A percentile compares a stretch with the other conserved stretches of the same genome.
Conservation (phyloP, 2,888 invertebrate genomes). For the Drosophila trichaetosa region DNA sequence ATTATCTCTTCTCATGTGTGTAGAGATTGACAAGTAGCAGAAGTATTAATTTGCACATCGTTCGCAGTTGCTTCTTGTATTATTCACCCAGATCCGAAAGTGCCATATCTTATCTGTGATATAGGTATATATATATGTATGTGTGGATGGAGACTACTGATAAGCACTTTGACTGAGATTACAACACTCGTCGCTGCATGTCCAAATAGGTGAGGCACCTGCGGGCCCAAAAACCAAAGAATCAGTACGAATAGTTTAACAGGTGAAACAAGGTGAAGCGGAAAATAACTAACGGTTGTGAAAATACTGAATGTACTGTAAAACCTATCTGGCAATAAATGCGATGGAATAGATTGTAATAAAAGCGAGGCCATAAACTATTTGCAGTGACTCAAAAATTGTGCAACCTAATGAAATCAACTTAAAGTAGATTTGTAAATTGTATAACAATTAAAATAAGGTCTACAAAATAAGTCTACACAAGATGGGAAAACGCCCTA, state of each 20-base stretch:
- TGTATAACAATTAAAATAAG: background rate
- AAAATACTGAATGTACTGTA: background rate
- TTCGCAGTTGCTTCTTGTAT: conserved; percentile 31
- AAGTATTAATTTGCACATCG: conserved; percentile 41
- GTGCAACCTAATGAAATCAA: background rate
- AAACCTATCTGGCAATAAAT: conserved; percentile 9
- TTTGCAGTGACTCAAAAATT: background rate
- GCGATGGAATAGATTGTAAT: conserved; percentile 1
- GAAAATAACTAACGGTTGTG: conserved; percentile 17
- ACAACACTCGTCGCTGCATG: conserved; percentile 38
- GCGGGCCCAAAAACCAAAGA: conserved; percentile 21
- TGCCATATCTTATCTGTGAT: conserved; percentile 59
- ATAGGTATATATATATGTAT: conserved; percentile 38
- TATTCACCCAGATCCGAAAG: conserved; percentile 58
- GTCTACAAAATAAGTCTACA: conserved; percentile 24
- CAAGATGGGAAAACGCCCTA: conserved; percentile 18
- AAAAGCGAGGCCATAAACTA: background rate
- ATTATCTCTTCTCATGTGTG: background rate
- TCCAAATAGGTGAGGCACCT: conserved; percentile 60
- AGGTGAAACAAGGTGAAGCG: conserved; percentile 78
- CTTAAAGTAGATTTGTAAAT: background rate
- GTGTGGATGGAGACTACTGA: conserved; percentile 36
- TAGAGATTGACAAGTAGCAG: background rate
- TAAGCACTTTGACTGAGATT: conserved; percentile 54
- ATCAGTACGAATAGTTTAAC: conserved; percentile 75